A percentile compares a stretch with the other conserved stretches of the same genome.
Conservation (phyloP, 1,140 invertebrate species). For the Copidosoma floridanum region DNA sequence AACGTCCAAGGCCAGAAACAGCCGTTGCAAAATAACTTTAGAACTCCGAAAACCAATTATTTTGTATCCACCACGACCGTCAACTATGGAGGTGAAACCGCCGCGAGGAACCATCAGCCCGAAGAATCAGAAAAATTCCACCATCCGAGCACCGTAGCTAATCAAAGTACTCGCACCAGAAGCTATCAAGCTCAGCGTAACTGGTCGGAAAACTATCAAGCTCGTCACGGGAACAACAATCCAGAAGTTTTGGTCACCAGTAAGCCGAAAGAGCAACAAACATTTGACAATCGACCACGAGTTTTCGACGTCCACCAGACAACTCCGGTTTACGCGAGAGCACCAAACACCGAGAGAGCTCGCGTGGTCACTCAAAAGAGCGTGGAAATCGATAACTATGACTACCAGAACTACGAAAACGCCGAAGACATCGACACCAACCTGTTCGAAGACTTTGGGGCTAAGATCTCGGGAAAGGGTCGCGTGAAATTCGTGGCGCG, state of each 20-base stretch:
- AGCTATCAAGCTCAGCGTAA: not conserved
- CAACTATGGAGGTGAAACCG: not conserved
- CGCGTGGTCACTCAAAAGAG: too few species aligned
- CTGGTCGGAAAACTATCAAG: not conserved
- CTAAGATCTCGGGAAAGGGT: not conserved
- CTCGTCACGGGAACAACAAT: constrained; percentile 3
- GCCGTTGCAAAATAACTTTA: not conserved
- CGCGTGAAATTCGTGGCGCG: too few species aligned
- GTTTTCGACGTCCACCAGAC: not conserved
- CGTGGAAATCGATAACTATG: not conserved
- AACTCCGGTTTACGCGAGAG: not conserved
- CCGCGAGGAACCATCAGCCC: not conserved
- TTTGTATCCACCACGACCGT: not conserved
- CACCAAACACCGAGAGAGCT: not conserved
- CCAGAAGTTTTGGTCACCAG: not conserved
- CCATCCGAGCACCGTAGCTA: not conserved
- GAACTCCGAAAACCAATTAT: not conserved
- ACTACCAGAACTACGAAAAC: constrained; percentile 8
- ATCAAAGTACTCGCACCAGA: too few species aligned
- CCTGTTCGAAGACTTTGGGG: not conserved
- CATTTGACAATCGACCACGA: not conserved
- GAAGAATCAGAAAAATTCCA: not conserved
- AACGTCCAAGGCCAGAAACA: too few species aligned
- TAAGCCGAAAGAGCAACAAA: not conserved
- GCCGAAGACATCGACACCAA: not conserved